Evolutionary conservation across 1,140 invertebrate species (phyloP).

Genomic region (Drosophila bifasciata): DNA sequence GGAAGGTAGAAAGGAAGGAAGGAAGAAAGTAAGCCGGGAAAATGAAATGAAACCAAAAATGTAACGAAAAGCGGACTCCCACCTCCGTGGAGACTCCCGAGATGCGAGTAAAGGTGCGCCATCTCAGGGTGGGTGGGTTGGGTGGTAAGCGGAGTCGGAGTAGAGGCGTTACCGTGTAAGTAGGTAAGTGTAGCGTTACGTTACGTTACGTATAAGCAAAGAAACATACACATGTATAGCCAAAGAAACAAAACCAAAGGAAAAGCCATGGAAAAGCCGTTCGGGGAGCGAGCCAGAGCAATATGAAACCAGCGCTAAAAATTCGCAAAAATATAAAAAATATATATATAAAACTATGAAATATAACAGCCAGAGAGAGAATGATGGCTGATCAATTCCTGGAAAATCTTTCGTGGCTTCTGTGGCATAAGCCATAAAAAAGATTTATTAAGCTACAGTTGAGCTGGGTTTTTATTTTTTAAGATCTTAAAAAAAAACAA

Average conservation of each 20-base stretch:
- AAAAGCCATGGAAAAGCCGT: too few relatives aligned
- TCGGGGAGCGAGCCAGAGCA: too few relatives aligned
- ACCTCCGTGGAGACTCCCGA: conserved; percentile 7
- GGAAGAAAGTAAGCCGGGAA: conserved; percentile 51
- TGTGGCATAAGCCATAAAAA: too few relatives aligned
- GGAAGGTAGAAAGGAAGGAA: conserved; percentile 39
- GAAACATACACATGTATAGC: conserved; percentile 32
- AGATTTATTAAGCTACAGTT: too few relatives aligned
- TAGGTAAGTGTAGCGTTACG: conserved; percentile 56
- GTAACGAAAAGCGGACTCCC: conserved; percentile 40
- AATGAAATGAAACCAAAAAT: conserved; percentile 72
- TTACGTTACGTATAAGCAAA: conserved; percentile 48
- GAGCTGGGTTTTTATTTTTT: too few relatives aligned
- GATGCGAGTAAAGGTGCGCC: too few relatives aligned
- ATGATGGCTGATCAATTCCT: too few relatives aligned
- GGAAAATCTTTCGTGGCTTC: too few relatives aligned
- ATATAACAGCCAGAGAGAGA: conserved; percentile 17
- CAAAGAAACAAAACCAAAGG: too few relatives aligned
- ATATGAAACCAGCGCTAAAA: conserved; percentile 26
- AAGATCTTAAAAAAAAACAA: too few relatives aligned
- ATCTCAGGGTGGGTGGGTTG: too few relatives aligned
- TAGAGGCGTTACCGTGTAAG: conserved; percentile 46
- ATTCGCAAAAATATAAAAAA: conserved; percentile 19
- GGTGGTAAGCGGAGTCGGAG: neutral
- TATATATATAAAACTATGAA: conserved; percentile 53